Evolutionary conservation across 2,888 invertebrate genomes (phyloP).

Genomic region (Pseudococcus jackbeardsleyi): DNA sequence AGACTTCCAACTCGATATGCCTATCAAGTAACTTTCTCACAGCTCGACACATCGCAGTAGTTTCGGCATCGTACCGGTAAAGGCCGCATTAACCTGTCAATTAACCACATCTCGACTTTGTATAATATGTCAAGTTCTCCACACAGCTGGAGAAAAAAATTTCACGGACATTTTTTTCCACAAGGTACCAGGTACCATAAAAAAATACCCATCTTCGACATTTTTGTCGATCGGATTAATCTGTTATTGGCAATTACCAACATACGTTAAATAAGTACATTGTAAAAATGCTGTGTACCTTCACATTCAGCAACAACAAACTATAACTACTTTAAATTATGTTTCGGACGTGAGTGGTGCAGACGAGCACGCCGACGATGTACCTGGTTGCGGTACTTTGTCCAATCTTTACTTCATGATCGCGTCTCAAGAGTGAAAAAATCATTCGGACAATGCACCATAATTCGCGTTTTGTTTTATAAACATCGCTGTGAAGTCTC

Average conservation of each 20-base stretch:
- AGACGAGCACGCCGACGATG: constrained; percentile 27
- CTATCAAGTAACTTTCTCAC: background rate
- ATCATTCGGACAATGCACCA: constrained; percentile 34
- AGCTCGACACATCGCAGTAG: background rate
- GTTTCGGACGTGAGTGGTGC: constrained; percentile 48
- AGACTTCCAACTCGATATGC: background rate
- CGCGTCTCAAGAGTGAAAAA: constrained; percentile 23
- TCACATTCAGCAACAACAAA: background rate
- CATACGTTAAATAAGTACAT: background rate
- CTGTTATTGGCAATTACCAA: background rate
- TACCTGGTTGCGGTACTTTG: background rate
- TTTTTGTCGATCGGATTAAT: background rate
- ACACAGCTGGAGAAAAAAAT: background rate
- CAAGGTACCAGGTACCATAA: background rate
- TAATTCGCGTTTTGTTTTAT: constrained; percentile 44
- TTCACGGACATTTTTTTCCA: background rate
- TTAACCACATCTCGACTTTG: background rate
- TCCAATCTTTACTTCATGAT: constrained; percentile 11
- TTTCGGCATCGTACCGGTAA: background rate
- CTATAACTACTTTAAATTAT: constrained; percentile 34
- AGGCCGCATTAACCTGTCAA: background rate
- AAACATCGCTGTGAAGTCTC: background rate
- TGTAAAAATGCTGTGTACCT: constrained; percentile 10
- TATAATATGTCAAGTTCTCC: background rate
- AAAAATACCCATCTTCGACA: background rate